Evolutionary conservation across 2,888 invertebrate genomes (phyloP).

Genomic region (Meiosimyza decipiens): DNA sequence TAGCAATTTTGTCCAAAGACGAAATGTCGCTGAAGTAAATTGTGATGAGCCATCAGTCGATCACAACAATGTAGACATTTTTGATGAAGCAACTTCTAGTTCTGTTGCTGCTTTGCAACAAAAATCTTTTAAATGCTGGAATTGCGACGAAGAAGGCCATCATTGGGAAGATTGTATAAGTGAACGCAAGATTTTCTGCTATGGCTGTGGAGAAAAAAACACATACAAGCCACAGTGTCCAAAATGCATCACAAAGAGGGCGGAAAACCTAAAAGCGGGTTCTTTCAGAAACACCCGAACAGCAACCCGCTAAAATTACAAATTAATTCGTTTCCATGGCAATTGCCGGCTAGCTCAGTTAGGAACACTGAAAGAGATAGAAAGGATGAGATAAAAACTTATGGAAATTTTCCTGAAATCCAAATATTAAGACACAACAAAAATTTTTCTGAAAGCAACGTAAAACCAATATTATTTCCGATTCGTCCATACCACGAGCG

Average conservation of each 20-base stretch:
- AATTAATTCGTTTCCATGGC: neutral
- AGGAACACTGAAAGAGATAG: neutral
- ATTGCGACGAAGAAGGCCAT: constrained; percentile 27
- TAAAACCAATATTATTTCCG: neutral
- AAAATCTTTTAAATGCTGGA: constrained; percentile 6
- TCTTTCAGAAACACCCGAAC: neutral
- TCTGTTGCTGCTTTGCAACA: neutral
- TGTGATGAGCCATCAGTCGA: no score
- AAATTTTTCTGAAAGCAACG: neutral
- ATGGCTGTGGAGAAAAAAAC: constrained; percentile 25
- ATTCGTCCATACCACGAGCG: constrained; percentile 7
- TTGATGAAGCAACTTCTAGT: neutral
- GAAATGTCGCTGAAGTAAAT: no score
- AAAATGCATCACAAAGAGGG: neutral
- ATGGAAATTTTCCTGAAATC: neutral
- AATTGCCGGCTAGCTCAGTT: neutral
- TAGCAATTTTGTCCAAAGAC: no score
- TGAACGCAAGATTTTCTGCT: constrained; percentile 23
- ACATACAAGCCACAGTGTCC: neutral
- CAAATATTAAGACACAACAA: neutral
- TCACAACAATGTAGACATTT: no score
- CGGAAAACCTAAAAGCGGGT: neutral
- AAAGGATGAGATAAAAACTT: neutral
- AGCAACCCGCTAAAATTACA: neutral
- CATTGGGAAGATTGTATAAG: constrained; percentile 22